These are phyloP conservation scores for Shinisaurus crocodilurus DNA, from an alignment of 2,113 vertebrate species.

Conservation along the genomic window DNA sequence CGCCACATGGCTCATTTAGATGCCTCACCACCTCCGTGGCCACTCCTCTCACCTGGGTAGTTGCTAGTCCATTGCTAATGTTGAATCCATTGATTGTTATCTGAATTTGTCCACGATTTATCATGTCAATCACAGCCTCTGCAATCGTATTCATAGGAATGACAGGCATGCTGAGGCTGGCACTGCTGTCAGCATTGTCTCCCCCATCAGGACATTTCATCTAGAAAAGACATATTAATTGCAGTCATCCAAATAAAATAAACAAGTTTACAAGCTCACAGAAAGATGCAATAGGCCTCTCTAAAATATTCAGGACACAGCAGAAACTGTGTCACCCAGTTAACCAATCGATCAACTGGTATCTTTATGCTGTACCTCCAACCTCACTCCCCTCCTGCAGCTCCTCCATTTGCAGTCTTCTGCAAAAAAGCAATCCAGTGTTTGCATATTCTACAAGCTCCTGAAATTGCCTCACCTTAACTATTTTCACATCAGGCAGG, in stretches of 20 bases:
- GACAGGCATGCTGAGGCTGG: constrained; percentile 94
- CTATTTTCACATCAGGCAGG: constrained; percentile 96
- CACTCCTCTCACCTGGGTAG: constrained; percentile 88
- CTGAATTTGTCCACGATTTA: constrained; percentile 98
- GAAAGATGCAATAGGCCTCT: not conserved
- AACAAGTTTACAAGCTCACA: not conserved
- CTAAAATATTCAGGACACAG: not conserved
- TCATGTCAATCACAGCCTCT: constrained; percentile 99
- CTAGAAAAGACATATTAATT: constrained; percentile 68
- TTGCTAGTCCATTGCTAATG: constrained; percentile 97
- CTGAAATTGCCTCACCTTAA: constrained; percentile 85
- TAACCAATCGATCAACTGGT: too few relatives aligned
- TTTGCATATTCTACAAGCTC: too few relatives aligned
- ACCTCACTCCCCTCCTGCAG: too few relatives aligned
- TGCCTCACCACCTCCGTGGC: not conserved
- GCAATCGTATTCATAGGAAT: constrained; percentile 99
- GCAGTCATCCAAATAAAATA: not conserved
- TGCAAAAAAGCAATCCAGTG: not conserved
- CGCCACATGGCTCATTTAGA: not conserved
- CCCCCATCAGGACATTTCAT: constrained; percentile 94
- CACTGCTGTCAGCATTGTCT: constrained; percentile 86
- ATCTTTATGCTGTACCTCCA: too few relatives aligned
- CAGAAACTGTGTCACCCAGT: not conserved
- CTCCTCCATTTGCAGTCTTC: not conserved
- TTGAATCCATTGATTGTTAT: constrained; percentile 98